Base-by-base conservation (phyloP, 2,113 vertebrate genomes). In the Brachyistius frenatus region DNA sequence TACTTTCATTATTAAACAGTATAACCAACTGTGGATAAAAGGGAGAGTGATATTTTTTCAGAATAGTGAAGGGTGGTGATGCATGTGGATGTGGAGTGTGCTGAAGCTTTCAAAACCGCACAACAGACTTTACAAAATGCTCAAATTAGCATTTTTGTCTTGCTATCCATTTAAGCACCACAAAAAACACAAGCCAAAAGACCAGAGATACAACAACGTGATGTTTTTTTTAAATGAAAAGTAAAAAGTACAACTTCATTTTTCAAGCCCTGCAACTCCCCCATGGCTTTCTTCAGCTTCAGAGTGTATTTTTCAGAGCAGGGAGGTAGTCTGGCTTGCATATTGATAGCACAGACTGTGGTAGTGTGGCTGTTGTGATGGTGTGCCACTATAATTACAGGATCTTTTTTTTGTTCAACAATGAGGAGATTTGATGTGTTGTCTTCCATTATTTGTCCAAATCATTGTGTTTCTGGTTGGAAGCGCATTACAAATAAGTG, bases 381-480 rank as follows among this genome's bases (percentile, higher is more conserved):
- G 13, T 13, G 9, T 16, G 13, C 54, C 5, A 14, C 32, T 71
- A 3, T 30, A 57, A 54, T 69, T n/a, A 15, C 13, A 23, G 14
- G 3, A 7, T 47, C 0, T 23, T 15, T 39, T 39, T 15, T 61
- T 72, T 41, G 5, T 54, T 60, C 2, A 1, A 35, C 47, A 64
- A 60, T 15, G 1, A 50, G 33, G 23, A 3, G 35, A 71, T 66
- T 66, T 62, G 2, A 46, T 61, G 13, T 15, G 5, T 65, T 73
- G 54, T 77, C 44, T 64, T n/a, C 13, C 0, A 2, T 47, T 61
- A 54, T 78, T 78, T 66, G 49, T 81, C 36, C 44, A 57, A 66
- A 63, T 66, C 5, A 63, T 71, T 71, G 61, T 52, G 54, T 66
- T 66, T 73, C 63, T 72, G 62, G 66, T 36, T 55, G 72, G 37